phyloP scores from a whole-genome alignment of 2,888 invertebrate genomes.

The Lymantria dispar region DNA sequence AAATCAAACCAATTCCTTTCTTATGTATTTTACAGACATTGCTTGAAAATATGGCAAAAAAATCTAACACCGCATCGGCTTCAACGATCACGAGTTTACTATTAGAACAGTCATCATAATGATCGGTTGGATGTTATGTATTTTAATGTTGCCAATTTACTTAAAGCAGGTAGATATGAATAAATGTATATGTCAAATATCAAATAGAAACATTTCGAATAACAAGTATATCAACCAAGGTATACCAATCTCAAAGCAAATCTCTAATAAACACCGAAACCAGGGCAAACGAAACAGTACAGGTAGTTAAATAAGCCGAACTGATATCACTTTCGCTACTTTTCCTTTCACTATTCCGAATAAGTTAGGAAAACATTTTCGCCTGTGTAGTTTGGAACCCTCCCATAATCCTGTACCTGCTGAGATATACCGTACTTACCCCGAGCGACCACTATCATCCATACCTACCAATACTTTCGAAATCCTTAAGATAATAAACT shows the following conservation, averaged over 20 bases:
- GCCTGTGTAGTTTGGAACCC: slow-evolving; percentile 66
- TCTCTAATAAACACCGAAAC: slow-evolving; percentile 4
- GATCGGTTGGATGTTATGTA: too few species aligned
- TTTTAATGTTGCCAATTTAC: too few species aligned
- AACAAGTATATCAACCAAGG: neutral
- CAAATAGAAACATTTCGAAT: neutral
- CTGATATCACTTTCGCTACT: slow-evolving; percentile 71
- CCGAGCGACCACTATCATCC: slow-evolving; percentile 77
- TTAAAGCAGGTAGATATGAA: too few species aligned
- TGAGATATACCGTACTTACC: slow-evolving; percentile 78
- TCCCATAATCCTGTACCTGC: slow-evolving; percentile 79
- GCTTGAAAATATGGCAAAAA: too few species aligned
- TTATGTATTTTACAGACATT: too few species aligned
- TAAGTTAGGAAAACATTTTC: slow-evolving; percentile 80
- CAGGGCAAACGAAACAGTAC: slow-evolving; percentile 22
- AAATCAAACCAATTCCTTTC: too few species aligned
- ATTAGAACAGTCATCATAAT: too few species aligned
- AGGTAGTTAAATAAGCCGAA: slow-evolving; percentile 29
- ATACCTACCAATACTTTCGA: slow-evolving; percentile 59
- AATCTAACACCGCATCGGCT: too few species aligned
- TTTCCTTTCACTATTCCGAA: slow-evolving; percentile 74
- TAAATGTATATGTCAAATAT: neutral
- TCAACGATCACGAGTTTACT: too few species aligned
- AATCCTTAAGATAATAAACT: slow-evolving; percentile 22
- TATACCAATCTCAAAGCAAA: neutral